A percentile compares a stretch with the other conserved stretches of the same genome.
Evolutionary conservation across 2,113 vertebrate genomes (phyloP).

Genomic region (Castor canadensis): DNA sequence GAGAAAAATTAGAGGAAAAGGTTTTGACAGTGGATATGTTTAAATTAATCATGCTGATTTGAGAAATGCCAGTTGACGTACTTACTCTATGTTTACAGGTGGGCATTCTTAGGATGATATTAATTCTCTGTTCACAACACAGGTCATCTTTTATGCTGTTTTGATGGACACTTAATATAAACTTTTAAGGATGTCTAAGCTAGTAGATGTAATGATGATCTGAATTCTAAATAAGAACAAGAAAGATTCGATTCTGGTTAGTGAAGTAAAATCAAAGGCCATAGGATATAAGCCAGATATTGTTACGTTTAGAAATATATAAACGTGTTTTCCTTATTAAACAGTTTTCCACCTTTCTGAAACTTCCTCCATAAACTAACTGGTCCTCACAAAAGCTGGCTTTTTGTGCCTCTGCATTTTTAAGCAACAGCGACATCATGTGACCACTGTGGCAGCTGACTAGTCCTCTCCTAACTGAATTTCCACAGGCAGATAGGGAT

Average conservation of each 20-base stretch:
- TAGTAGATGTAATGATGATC: background rate
- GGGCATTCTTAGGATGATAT: background rate
- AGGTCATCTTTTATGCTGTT: background rate
- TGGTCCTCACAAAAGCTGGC: background rate
- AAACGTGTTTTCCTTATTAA: background rate
- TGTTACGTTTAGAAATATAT: background rate
- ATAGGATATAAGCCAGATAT: background rate
- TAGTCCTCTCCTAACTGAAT: conserved; percentile 17
- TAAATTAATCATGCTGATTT: background rate
- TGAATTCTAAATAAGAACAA: background rate
- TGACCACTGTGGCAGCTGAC: conserved; percentile 45
- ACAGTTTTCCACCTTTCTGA: conserved; percentile 60
- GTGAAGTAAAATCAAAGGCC: background rate
- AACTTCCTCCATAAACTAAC: conserved; percentile 55
- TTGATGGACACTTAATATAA: background rate
- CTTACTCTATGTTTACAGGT: background rate
- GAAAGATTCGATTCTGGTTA: background rate
- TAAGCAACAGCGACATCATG: conserved; percentile 86
- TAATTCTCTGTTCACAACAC: background rate
- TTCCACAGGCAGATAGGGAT: background rate
- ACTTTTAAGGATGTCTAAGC: background rate
- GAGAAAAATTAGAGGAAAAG: background rate
- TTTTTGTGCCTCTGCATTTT: conserved; percentile 42
- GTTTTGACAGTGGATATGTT: background rate
- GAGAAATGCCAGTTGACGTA: background rate